Evolutionary conservation across 1,140 invertebrate genomes (phyloP).

Genomic region (Melipona quadrifasciata): DNA sequence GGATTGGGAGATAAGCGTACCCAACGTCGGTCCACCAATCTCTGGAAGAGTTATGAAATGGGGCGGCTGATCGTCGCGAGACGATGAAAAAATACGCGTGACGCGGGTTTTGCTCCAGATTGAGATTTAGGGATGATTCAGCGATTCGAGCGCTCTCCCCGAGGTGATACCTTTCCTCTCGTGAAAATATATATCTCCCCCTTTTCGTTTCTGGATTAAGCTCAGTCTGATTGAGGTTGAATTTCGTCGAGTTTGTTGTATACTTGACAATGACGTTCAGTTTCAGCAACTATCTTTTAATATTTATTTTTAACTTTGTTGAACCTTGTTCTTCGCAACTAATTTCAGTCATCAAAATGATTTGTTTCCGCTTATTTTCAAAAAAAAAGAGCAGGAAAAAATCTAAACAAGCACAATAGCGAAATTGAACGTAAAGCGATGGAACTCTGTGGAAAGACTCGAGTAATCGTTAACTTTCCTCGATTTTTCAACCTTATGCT

Average conservation of each 20-base stretch:
- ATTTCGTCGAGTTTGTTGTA: no score
- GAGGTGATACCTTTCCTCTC: background rate
- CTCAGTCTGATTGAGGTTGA: no score
- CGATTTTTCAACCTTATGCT: background rate
- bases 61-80: no score
- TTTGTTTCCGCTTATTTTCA: no score
- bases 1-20: slow-evolving; percentile 24
- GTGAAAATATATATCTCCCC: background rate
- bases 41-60: background rate
- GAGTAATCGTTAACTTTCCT: background rate
- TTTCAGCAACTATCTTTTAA: no score
- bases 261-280: no score
- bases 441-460: slow-evolving; percentile 3
- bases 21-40: slow-evolving; percentile 3
- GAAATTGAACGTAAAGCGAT: slow-evolving; percentile 8
- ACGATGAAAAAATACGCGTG: background rate
- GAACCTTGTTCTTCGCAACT: no score
- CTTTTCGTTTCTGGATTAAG: background rate
- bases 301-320: background rate
- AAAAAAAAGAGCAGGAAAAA: no score
- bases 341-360: no score
- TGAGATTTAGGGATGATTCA: background rate
- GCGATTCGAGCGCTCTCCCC: background rate
- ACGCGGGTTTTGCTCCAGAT: background rate
- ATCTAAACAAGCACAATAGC: slow-evolving; percentile 5